A percentile compares a stretch with the other conserved stretches of the same genome.
Conservation (phyloP, 1,140 invertebrate species). For the Meloidogyne chitwoodi region DNA sequence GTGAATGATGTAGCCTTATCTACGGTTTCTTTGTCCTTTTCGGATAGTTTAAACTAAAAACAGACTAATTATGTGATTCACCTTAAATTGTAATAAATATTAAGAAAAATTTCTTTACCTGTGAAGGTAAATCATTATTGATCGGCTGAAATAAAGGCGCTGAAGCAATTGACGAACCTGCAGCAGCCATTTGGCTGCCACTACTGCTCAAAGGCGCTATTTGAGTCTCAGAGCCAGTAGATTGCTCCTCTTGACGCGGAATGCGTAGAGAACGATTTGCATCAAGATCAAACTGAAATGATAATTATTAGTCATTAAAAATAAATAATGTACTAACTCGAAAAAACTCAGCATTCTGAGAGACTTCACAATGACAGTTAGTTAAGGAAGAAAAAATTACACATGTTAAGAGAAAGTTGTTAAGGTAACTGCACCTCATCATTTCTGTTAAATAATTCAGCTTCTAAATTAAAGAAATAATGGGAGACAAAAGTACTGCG, state of each 20-base stretch:
- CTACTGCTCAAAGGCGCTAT: not conserved
- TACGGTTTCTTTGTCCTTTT: constrained; percentile 26
- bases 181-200: no score
- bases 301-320: not conserved
- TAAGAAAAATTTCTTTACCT: not conserved
- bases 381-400: not conserved
- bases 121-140: constrained; percentile 15
- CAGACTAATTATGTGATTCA: not conserved
- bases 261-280: not conserved
- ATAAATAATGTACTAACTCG: not conserved
- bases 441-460: not conserved
- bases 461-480: not conserved
- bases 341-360: not conserved
- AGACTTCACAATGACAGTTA: not conserved
- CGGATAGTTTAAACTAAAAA: constrained; percentile 17
- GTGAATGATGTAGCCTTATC: constrained; percentile 39
- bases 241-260: constrained; percentile 3
- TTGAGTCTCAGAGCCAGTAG: not conserved
- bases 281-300: constrained; percentile 9
- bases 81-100: no score
- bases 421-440: no score
- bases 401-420: not conserved
- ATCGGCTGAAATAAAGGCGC: constrained; percentile 28
- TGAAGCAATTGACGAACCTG: constrained; percentile 3
- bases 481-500: not conserved